Evolutionary conservation across 2,888 invertebrate genomes (phyloP), one percentile per base, ranked within the genome.

Genomic region (Drymonia ruficornis): DNA sequence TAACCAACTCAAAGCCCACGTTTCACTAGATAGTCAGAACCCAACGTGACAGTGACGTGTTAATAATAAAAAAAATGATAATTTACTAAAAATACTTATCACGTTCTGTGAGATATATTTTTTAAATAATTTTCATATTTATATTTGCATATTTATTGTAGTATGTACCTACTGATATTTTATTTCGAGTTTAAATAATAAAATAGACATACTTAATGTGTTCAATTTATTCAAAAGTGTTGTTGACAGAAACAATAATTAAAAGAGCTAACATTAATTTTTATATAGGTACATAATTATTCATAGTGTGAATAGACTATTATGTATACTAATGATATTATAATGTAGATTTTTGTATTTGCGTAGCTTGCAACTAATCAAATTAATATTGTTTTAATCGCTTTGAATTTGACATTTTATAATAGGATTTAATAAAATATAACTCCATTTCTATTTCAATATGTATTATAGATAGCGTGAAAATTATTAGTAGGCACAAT

Each of bases 361-460:
- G 42, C 46, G 34, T 47, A 47, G 19, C 18, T 50, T 34, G 16
- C 23, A 16, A 31, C 42, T 47, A 44, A 38, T 16, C 13, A 19
- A 59, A 16, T 45, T 47, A 11, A 47, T 34, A 40, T 44, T 52
- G 36, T 48, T 6, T 43, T 57, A 42, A 15, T 19, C 8, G 40
- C 19, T 47, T 12, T 51, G 44, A 38, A 8, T 9, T 31, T 31
- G 31, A 31, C 31, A 31, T 11, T 31, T 11, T 53, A 29, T 7
- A 28, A 40, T 29, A 40, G 7, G 6, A 23, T 23, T 23, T 2
- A 23, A 23, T 4, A 23, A n/a, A n/a, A 15, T n/a, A 15, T 38
- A n/a, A n/a, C 38, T 15, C 4, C 15, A 23, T n/a, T 38, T 38
- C 38, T n/a, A 6, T n/a, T 40, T 16, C 3, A 40, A 8, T 15